A percentile compares a stretch with the other conserved stretches of the same genome.
These are phyloP conservation scores for Diachasmimorpha longicaudata DNA, from an alignment of 1,140 invertebrate genomes.

Conservation along the genomic window DNA sequence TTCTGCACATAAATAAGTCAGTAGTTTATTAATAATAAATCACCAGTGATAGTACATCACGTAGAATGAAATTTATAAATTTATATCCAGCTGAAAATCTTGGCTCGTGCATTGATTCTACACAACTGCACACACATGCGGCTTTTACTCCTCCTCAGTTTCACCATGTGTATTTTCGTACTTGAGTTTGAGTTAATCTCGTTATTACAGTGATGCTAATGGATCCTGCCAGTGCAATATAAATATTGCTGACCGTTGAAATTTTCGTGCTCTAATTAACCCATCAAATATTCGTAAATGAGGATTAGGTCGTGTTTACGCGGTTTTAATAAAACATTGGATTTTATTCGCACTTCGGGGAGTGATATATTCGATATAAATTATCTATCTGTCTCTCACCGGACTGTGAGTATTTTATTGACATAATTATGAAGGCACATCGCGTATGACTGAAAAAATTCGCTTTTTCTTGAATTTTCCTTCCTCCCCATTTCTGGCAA, in stretches of 20 bases:
- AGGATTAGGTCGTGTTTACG: not conserved
- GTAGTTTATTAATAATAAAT: not conserved
- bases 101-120: not conserved
- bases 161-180: not conserved
- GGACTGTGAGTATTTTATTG: too few relatives aligned
- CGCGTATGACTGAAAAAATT: too few relatives aligned
- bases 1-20: conserved; percentile 64
- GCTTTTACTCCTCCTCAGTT: not conserved
- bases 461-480: too few relatives aligned
- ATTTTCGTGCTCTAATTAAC: not conserved
- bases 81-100: not conserved
- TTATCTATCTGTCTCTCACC: too few relatives aligned
- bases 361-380: too few relatives aligned
- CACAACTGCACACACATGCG: not conserved
- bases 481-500: too few relatives aligned
- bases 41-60: not conserved
- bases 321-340: too few relatives aligned
- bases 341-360: too few relatives aligned
- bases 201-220: conserved; percentile 18
- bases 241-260: conserved; percentile 4
- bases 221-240: conserved; percentile 10
- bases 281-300: not conserved
- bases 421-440: too few relatives aligned
- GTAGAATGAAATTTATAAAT: not conserved
- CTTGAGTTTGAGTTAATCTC: conserved; percentile 8